Conservation (phyloP, 2,797 vertebrate species). For the Scomberomorus guttatus region DNA sequence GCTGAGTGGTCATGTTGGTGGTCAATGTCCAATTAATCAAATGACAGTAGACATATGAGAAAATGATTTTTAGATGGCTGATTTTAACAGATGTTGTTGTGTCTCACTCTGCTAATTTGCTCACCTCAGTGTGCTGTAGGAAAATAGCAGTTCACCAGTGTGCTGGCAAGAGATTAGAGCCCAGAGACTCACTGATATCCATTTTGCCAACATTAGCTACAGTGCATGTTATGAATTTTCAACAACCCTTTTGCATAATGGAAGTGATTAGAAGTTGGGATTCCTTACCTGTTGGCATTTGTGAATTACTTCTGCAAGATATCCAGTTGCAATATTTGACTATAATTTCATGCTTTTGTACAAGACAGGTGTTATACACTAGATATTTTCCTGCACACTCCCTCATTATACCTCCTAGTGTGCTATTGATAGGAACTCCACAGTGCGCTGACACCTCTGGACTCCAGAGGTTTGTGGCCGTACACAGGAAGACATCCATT, state of each 20-base stretch:
- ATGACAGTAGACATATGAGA: no score
- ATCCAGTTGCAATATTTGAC: background rate
- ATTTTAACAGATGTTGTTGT: no score
- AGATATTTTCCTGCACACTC: background rate
- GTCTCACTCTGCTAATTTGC: no score
- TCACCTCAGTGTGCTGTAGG: no score
- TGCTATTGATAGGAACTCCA: constrained; percentile 6
- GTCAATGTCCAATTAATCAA: no score
- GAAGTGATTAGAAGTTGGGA: background rate
- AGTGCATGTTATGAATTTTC: background rate
- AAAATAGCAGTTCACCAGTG: no score
- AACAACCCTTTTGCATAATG: background rate
- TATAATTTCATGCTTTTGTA: background rate
- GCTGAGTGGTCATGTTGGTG: no score
- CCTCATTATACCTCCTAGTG: constrained; percentile 14
- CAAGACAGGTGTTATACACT: background rate
- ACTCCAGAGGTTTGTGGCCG: constrained; percentile 1
- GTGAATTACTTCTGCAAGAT: background rate
- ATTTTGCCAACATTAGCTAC: background rate
- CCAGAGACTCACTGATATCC: background rate
- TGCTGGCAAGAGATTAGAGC: no score
- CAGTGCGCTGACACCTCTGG: background rate
- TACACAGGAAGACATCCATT: background rate
- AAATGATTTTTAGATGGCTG: no score
- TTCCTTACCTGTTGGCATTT: background rate